Evolutionary conservation across 2,888 invertebrate species (phyloP).

Genomic region (Melinaea marsaeus): DNA sequence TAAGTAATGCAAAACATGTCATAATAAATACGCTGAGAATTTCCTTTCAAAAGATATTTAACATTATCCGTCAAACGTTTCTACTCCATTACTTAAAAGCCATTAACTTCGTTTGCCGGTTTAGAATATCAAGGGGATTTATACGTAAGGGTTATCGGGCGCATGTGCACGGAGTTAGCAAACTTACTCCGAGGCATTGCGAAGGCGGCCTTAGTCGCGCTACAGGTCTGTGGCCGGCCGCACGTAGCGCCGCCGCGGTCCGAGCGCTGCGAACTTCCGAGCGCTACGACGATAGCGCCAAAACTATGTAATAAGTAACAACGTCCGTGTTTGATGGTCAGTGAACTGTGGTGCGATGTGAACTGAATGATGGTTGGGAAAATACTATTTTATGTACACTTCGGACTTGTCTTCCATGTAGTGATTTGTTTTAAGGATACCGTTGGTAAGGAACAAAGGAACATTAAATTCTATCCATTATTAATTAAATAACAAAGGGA

Average conservation of each 20-base stretch:
- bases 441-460: conserved; percentile 56
- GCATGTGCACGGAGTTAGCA: conserved; percentile 61
- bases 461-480: too few species aligned
- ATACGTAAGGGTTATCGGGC: conserved; percentile 39
- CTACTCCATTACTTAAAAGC: conserved; percentile 27
- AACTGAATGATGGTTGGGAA: conserved; percentile 72
- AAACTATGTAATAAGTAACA: conserved; percentile 21
- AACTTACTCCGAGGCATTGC: conserved; percentile 41
- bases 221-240: conserved; percentile 47
- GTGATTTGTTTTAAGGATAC: conserved; percentile 75
- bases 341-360: conserved; percentile 58
- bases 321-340: conserved; percentile 5
- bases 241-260: conserved; percentile 58
- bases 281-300: conserved; percentile 37
- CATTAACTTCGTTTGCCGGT: conserved; percentile 29
- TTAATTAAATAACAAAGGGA: too few species aligned
- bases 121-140: conserved; percentile 30
- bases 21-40: conserved; percentile 11
- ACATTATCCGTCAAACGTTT: conserved; percentile 23
- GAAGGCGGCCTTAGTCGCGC: conserved; percentile 51
- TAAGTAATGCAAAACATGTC: neutral
- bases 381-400: conserved; percentile 73
- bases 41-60: conserved; percentile 11
- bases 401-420: conserved; percentile 76
- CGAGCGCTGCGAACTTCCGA: conserved; percentile 48